Evolutionary conservation across 2,888 invertebrate species (phyloP).

Genomic region (Noctua janthe): DNA sequence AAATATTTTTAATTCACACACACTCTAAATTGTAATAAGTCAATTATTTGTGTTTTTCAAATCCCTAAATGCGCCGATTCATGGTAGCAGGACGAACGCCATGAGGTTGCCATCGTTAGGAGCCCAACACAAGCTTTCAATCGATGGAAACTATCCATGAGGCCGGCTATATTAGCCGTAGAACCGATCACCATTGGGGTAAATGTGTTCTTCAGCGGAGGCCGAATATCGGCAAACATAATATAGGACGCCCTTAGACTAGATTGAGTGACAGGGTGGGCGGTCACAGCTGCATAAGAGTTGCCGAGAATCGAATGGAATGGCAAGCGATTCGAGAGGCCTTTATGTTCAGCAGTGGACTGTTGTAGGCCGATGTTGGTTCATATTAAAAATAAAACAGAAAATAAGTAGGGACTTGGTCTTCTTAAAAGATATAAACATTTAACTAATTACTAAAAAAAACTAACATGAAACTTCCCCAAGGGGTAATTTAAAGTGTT

Average conservation of each 20-base stretch:
- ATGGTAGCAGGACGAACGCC: not conserved
- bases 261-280: not conserved
- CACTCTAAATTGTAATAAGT: not conserved
- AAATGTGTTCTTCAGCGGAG: too few species aligned
- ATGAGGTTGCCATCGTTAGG: not conserved
- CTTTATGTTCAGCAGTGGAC: not conserved
- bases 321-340: not conserved
- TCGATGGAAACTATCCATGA: not conserved
- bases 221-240: too few species aligned
- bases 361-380: not conserved
- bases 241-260: not conserved
- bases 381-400: not conserved
- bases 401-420: not conserved
- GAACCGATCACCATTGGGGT: too few species aligned
- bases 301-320: not conserved
- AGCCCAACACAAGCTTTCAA: not conserved
- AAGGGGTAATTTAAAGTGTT: not conserved
- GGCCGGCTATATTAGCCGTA: too few species aligned
- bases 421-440: not conserved
- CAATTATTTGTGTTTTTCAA: not conserved
- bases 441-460: not conserved
- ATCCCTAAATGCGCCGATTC: not conserved
- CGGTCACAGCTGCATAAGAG: not conserved
- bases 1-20: slow-evolving; percentile 6
- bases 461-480: too few species aligned